These are phyloP conservation scores for Anas flavirostris DNA, from an alignment of 2,797 vertebrate genomes.

Conservation along the genomic window DNA sequence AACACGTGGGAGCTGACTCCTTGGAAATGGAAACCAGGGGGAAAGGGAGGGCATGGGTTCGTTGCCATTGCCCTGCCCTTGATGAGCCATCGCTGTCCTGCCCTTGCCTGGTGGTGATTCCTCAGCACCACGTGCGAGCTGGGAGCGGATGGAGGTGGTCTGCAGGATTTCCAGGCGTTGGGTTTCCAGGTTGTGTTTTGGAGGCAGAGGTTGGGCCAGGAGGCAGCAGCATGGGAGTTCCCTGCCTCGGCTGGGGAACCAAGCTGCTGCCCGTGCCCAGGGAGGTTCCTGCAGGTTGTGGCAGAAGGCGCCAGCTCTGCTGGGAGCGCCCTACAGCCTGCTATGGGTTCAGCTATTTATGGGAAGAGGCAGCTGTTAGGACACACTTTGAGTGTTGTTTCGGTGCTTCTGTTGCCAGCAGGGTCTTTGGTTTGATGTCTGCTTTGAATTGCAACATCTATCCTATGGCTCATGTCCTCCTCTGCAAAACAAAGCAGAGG, in stretches of 20 bases:
- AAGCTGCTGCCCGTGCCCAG: background rate
- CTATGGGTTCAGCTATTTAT: background rate
- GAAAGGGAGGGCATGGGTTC: constrained; percentile 7
- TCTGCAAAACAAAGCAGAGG: rapidly evolving
- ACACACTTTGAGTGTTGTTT: background rate
- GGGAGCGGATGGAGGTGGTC: background rate
- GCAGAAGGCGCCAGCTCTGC: background rate
- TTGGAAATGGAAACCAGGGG: constrained; percentile 74
- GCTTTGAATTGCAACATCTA: background rate
- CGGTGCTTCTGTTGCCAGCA: background rate
- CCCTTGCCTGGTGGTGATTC: background rate
- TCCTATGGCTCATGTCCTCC: rapidly evolving
- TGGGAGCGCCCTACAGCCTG: background rate
- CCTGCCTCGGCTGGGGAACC: background rate
- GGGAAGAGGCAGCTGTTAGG: background rate
- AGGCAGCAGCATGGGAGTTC: background rate
- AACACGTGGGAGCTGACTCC: constrained; percentile 68
- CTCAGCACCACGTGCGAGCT: background rate
- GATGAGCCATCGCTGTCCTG: background rate
- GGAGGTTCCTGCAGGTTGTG: background rate
- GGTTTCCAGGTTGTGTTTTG: background rate
- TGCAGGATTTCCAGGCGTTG: background rate
- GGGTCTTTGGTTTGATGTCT: background rate
- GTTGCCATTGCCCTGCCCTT: constrained; percentile 61
- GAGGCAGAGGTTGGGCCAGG: background rate